Evolutionary conservation across 2,888 invertebrate genomes (phyloP), one percentile per base, ranked within the genome.

Genomic region (Archips xylosteana): DNA sequence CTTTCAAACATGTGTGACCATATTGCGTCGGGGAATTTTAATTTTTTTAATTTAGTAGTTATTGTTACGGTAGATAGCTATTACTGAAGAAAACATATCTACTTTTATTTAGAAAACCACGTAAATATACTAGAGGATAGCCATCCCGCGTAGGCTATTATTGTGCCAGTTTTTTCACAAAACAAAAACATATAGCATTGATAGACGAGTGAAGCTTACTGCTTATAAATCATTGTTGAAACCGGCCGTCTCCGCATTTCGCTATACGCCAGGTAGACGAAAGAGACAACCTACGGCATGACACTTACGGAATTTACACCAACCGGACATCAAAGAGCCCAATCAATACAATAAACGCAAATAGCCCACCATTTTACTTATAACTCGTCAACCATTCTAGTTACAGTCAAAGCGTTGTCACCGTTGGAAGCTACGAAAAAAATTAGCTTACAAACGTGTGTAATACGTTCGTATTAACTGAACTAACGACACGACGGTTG

Each of bases 391-490:
- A 74, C 74, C 6, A 54, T 64, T 60, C 64, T 8, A 69, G 13
- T 8, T 70, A 74, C 70, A 64, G 32, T 51, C 6, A 49, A 4
- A 6, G 45, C 42, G 59, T 83, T 78, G 75, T 76, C 82, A 90
- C 92, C 91, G 94, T 91, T 84, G 94, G 77, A 84, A 82, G 83
- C 81, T 87, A 88, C 92, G 92, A 85, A 82, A 91, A 94, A 94
- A 94, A 93, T 84, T 92, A 93, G 89, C 92, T 92, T 88, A 90
- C 88, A 92, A 88, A 87, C 88, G 89, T 94, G 92, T 94, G 93
- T 91, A 82, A 90, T 91, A 93, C 87, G 87, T 91, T 85, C 85
- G 88, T 89, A 82, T 86, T 87, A 83, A 82, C 82, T 83, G 85
- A 83, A 81, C 83, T 85, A 88, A 87, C 83, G 83, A 83, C 84